Evolutionary conservation across 2,797 vertebrate genomes (phyloP).

Genomic region (Danio albolineatus): DNA sequence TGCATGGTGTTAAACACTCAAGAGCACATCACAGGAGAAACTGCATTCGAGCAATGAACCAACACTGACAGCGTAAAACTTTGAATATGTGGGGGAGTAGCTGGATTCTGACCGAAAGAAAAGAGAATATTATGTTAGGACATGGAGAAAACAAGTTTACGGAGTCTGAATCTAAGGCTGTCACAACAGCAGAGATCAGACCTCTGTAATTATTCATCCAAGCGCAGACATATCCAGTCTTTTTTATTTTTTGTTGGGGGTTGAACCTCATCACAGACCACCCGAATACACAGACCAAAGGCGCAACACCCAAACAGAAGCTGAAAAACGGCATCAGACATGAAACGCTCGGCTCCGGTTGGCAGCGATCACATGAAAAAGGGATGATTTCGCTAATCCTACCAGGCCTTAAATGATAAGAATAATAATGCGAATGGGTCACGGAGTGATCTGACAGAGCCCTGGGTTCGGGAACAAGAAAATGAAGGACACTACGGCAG

Average conservation of each 20-base stretch:
- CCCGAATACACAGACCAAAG: slow-evolving; percentile 35
- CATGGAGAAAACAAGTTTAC: neutral
- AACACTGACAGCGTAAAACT: neutral
- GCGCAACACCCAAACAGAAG: neutral
- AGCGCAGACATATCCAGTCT: slow-evolving; percentile 21
- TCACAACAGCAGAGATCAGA: slow-evolving; percentile 6
- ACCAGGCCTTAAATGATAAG: slow-evolving; percentile 43
- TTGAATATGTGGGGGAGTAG: neutral
- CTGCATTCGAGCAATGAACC: neutral
- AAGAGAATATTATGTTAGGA: neutral
- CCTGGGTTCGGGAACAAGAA: neutral
- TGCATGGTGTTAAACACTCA: neutral
- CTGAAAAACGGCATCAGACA: slow-evolving; percentile 17
- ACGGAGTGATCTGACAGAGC: neutral
- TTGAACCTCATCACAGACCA: slow-evolving; percentile 28
- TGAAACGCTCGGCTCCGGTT: slow-evolving; percentile 33
- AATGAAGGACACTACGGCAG: neutral
- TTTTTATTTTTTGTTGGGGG: neutral
- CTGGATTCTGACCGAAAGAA: neutral
- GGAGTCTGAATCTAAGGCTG: slow-evolving; percentile 1
- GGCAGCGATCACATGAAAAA: slow-evolving; percentile 37
- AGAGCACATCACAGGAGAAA: neutral
- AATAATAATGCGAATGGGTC: slow-evolving; percentile 16
- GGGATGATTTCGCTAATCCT: slow-evolving; percentile 43
- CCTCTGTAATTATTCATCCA: slow-evolving; percentile 30